phyloP scores from a whole-genome alignment of 2,113 vertebrate genomes.

The Hemicordylus capensis region DNA sequence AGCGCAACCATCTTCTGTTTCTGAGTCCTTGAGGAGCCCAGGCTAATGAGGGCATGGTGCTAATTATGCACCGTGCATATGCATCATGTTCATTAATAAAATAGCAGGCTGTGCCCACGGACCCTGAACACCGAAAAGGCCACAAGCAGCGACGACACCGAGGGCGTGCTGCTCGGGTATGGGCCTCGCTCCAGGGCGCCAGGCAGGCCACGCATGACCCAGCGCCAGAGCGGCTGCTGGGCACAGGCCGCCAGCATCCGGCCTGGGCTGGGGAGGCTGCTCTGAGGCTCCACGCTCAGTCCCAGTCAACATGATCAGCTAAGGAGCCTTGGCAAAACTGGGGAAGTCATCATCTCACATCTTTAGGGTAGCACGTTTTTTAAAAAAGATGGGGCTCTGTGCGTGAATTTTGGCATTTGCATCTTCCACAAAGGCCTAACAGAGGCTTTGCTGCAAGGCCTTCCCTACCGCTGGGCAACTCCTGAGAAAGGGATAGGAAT shows the following conservation, averaged over 20 bases:
- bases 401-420: background rate
- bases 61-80: slow-evolving; percentile 8
- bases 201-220: background rate
- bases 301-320: no score
- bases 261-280: background rate
- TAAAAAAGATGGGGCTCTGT: background rate
- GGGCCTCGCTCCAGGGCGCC: background rate
- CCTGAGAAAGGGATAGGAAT: no score
- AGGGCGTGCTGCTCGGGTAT: background rate
- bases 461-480: no score
- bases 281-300: background rate
- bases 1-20: background rate
- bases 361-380: no score
- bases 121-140: background rate
- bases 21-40: slow-evolving; percentile 12
- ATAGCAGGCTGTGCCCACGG: background rate
- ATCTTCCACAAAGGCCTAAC: no score
- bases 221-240: background rate
- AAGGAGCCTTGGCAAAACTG: background rate
- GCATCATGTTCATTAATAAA: background rate
- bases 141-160: background rate
- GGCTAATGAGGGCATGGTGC: slow-evolving; percentile 7
- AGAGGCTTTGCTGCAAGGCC: no score
- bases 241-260: background rate
- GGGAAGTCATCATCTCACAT: background rate